phyloP scores from a whole-genome alignment of 2,113 vertebrate genomes.

The Toxotes jaculatrix region DNA sequence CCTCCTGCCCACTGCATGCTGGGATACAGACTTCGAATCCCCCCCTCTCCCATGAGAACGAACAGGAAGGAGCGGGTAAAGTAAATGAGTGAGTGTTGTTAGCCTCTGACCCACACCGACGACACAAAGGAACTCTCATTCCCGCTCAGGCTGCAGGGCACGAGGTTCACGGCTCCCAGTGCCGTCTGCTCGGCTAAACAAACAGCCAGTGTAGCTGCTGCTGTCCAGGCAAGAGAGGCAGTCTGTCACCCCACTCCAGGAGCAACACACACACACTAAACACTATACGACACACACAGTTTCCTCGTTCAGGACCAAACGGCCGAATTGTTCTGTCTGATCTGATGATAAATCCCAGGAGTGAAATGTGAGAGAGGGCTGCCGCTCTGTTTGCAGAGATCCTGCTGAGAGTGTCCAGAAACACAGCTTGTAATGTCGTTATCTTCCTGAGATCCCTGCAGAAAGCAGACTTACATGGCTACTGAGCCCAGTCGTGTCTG shows the following conservation, averaged over 20 bases:
- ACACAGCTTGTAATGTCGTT: slow-evolving; percentile 24
- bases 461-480: neutral
- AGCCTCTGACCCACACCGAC: slow-evolving; percentile 29
- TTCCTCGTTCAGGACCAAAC: neutral
- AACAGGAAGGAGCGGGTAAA: slow-evolving; percentile 30
- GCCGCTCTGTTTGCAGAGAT: neutral
- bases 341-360: slow-evolving; percentile 5
- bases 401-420: neutral
- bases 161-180: neutral
- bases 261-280: neutral
- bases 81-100: slow-evolving; percentile 48
- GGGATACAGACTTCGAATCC: neutral
- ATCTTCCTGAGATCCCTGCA: neutral
- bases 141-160: slow-evolving; percentile 11
- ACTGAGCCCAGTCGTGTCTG: neutral
- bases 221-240: neutral
- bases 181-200: slow-evolving; percentile 24
- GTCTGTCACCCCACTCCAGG: neutral
- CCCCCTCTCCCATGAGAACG: neutral
- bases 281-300: neutral
- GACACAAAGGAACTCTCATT: slow-evolving; percentile 58
- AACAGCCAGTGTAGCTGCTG: slow-evolving; percentile 21
- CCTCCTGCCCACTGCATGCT: slow-evolving; percentile 27
- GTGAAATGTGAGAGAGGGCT: slow-evolving; percentile 26
- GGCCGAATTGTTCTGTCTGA: neutral